Base-by-base conservation (phyloP, 2,888 invertebrate species). In the Xestia c-nigrum region DNA sequence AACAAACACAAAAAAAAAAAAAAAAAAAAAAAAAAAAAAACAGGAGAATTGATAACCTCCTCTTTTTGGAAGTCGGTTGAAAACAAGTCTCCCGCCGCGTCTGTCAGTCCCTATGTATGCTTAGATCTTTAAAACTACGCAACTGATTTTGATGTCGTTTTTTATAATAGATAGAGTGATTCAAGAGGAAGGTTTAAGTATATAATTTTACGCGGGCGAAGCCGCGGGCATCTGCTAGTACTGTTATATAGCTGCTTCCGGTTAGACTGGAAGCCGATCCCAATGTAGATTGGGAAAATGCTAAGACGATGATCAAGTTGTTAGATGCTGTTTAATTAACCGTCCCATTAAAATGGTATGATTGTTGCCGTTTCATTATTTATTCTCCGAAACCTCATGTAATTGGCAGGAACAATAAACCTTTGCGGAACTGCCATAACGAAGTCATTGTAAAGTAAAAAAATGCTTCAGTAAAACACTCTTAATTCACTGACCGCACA, bases 401-500 rank as follows among this genome's bases (percentile, higher is more conserved):
- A 67, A 68, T 68, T 57, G 68, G 21, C 19, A 38, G n/a, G 71
- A 52, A 21, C 31, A 72, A 67, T 63, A 72, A 74, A 71, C 57
- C 69, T 55, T 68, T 38, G 21, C n/a, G 52, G 40, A 72, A 57
- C 69, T 38, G 65, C 65, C 57, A 81, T 84, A 61, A 71, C n/a
- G n/a, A n/a, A 72, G 63, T 16, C 63, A 72, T 80, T 76, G 83
- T 76, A 55, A 43, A 67, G 31, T 50, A 50, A 67, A 83, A 70
- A 75, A 65, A 71, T 52, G 12, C n/a, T 50, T 74, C 63, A 70
- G 72, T 72, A 72, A 67, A 77, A 71, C 72, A 67, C 55, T 72
- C 61, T 66, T 71, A 73, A 74, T 55, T 72, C 74, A 84, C 63
- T 81, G 84, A 79, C 82, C 84, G 84, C 84, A 72, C 84, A 84